Conservation (phyloP, 1,140 invertebrate species). For the Ostrea edulis region DNA sequence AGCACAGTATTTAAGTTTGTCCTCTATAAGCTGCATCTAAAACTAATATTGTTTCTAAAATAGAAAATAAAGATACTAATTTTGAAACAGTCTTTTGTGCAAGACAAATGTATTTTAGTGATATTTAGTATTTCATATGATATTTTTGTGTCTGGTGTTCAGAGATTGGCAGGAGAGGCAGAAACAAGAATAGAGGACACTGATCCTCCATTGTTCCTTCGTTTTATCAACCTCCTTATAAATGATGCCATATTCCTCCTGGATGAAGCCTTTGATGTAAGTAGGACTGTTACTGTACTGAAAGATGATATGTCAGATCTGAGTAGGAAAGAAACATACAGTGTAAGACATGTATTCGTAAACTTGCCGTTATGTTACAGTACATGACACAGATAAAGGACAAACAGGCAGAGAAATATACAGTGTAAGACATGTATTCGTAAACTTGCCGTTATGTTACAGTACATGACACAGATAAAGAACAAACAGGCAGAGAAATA, state of each 20-base stretch:
- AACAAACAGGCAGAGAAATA: conserved; percentile 80
- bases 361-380: conserved; percentile 58
- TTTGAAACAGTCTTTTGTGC: too few relatives aligned
- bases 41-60: too few relatives aligned
- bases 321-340: too few relatives aligned
- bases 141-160: conserved; percentile 37
- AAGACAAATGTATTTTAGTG: too few relatives aligned
- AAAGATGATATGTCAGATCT: too few relatives aligned
- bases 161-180: conserved; percentile 89
- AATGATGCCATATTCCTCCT: conserved; percentile 97
- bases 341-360: too few relatives aligned
- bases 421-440: too few relatives aligned
- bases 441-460: neutral
- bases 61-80: too few relatives aligned
- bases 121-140: too few relatives aligned
- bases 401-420: too few relatives aligned
- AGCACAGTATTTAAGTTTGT: too few relatives aligned
- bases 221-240: conserved; percentile 96
- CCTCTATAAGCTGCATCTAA: too few relatives aligned
- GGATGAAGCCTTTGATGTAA: conserved; percentile 89
- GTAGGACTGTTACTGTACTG: conserved; percentile 37
- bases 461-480: conserved; percentile 81
- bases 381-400: conserved; percentile 81
- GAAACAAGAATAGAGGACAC: conserved; percentile 93
- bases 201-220: conserved; percentile 92